Base-by-base conservation (phyloP, 2,888 invertebrate genomes). In the Oxycera nigricornis region DNA sequence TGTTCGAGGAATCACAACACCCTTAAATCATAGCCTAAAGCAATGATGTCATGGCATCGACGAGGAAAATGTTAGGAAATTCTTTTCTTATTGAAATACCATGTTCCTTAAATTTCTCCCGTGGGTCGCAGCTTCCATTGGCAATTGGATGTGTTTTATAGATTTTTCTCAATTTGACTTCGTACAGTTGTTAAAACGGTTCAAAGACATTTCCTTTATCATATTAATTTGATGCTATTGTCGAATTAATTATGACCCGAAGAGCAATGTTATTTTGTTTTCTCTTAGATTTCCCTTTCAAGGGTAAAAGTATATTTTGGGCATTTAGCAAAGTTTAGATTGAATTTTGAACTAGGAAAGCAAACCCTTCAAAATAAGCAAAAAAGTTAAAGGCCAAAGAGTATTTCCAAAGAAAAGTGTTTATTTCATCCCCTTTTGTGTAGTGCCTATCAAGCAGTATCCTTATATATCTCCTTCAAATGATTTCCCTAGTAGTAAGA, bases 241-340 rank as follows among this genome's bases (percentile, higher is more conserved):
- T 70, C 70, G 31, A 52, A 70, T 70, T 70, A 70, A 70, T 70
- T 70, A 70, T 70, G 52, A 70, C 70, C 70, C 55, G 70, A 52
- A 55, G 70, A 55, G 35, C 9, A 52, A 70, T 70, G 28, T 22
- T 9, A 17, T 65, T 24, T 46, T 17, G 17, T 46, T 46, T 46
- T 46, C 46, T 14, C 20, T 30, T 31, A 31, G 35, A 17, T 61
- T 14, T 61, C 61, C 31, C 30, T 61, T 61, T 17, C 17, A 20
- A 31, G 14, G 20, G 20, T 26, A 31, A 11, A 61, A n/a, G 28
- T 46, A 46, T n/a, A n/a, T n/a, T n/a, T n/a, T n/a, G n/a, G n/a
- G n/a, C n/a, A n/a, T n/a, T n/a, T n/a, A n/a, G n/a, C n/a, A n/a
- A n/a, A n/a, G n/a, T n/a, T n/a, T n/a, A n/a, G n/a, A n/a, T n/a